A percentile compares a stretch with the other conserved stretches of the same genome.
Conservation (phyloP, 2,888 invertebrate species). For the Drosophila atripex region DNA sequence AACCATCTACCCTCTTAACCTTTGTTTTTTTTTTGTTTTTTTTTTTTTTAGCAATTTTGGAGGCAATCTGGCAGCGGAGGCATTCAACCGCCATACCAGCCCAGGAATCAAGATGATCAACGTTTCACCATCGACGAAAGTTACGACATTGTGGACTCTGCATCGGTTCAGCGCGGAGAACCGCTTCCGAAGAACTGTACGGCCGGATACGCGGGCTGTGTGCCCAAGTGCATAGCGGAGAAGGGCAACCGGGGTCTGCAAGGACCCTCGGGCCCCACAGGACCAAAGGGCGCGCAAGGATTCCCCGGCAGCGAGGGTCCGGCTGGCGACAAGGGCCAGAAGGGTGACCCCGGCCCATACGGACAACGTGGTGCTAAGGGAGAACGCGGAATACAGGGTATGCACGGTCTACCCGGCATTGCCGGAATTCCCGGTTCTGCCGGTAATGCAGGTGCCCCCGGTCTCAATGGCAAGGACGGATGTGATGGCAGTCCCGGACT, state of each 20-base stretch:
- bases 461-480: conserved; percentile 94
- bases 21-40: conserved; percentile 14
- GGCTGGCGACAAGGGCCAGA: conserved; percentile 94
- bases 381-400: conserved; percentile 93
- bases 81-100: conserved; percentile 75
- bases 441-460: conserved; percentile 87
- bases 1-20: background rate
- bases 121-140: conserved; percentile 79
- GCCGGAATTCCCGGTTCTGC: conserved; percentile 83
- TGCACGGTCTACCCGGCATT: conserved; percentile 93
- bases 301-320: conserved; percentile 93
- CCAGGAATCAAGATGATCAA: conserved; percentile 71
- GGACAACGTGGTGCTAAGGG: conserved; percentile 93
- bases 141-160: conserved; percentile 82
- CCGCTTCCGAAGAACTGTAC: conserved; percentile 87
- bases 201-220: conserved; percentile 88
- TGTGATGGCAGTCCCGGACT: conserved; percentile 97
- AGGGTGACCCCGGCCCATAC: conserved; percentile 92
- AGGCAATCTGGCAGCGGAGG: conserved; percentile 78
- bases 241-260: conserved; percentile 92
- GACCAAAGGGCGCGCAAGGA: conserved; percentile 90
- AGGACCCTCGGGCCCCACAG: conserved; percentile 89
- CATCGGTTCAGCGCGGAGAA: conserved; percentile 74
- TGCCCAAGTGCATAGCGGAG: conserved; percentile 94
- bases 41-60: conserved; percentile 83